phyloP scores from a whole-genome alignment of 2,113 vertebrate genomes.

The Oreocharis arfaki region DNA sequence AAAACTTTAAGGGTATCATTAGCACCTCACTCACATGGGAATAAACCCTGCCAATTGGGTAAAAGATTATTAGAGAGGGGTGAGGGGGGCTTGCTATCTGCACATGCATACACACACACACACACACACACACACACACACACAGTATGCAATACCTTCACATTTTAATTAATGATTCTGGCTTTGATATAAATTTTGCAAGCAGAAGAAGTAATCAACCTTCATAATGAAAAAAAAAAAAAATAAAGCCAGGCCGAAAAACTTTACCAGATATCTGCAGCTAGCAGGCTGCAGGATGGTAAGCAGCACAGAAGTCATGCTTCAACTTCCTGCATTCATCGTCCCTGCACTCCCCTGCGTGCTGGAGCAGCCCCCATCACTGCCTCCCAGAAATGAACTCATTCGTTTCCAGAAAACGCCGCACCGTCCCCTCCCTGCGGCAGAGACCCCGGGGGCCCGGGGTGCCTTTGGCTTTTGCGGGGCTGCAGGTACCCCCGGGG shows the following conservation, averaged over 20 bases:
- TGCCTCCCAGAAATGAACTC: neutral
- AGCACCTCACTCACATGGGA: neutral
- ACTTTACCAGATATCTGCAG: neutral
- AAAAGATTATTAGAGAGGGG: neutral
- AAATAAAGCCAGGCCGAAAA: neutral
- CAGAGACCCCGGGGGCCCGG: neutral
- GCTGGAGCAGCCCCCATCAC: neutral
- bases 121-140: neutral
- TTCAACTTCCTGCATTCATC: neutral
- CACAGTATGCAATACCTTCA: neutral
- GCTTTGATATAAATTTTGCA: neutral
- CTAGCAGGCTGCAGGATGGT: neutral
- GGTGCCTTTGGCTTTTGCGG: neutral
- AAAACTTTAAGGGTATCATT: neutral
- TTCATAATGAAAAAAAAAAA: neutral
- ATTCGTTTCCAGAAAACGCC: neutral
- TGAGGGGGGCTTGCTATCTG: neutral
- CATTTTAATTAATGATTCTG: neutral
- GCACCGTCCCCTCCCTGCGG: rapidly evolving
- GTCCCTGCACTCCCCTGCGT: rapidly evolving
- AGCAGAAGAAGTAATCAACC: neutral
- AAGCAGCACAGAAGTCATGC: neutral
- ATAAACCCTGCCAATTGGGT: neutral
- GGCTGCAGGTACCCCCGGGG: neutral
- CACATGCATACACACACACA: neutral